Percentiles rank a stretch among this genome's conserved stretches.
Conservation (phyloP, 2,888 invertebrate genomes). For the Malachius bipustulatus region DNA sequence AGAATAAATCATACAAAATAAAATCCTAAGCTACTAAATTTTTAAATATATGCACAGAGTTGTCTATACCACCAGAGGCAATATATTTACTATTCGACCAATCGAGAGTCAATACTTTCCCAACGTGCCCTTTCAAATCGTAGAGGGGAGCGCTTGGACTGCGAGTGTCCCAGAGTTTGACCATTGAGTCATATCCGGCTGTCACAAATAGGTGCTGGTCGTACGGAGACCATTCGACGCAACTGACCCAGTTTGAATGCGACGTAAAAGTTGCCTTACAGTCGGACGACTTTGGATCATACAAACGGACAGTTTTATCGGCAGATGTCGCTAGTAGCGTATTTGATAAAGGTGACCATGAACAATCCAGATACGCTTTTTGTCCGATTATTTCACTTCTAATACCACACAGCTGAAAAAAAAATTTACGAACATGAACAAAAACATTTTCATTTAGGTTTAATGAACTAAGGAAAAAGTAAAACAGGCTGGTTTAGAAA, state of each 20-base stretch:
- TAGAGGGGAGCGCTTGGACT: constrained; percentile 86
- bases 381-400: constrained; percentile 76
- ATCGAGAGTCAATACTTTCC: constrained; percentile 85
- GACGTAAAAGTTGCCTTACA: constrained; percentile 81
- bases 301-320: constrained; percentile 81
- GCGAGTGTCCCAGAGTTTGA: constrained; percentile 93
- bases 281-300: constrained; percentile 82
- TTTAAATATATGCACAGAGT: constrained; percentile 80
- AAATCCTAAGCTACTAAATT: constrained; percentile 28
- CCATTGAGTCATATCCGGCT: constrained; percentile 79
- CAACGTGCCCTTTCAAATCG: constrained; percentile 86
- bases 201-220: constrained; percentile 81
- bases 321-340: constrained; percentile 77
- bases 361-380: constrained; percentile 80
- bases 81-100: constrained; percentile 83
- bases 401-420: constrained; percentile 53
- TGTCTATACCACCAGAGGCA: constrained; percentile 88
- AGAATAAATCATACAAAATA: too few species aligned
- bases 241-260: constrained; percentile 86
- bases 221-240: constrained; percentile 77
- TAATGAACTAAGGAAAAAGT: too few species aligned
- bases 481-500: too few species aligned
- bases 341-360: constrained; percentile 67
- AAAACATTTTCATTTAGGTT: too few species aligned
- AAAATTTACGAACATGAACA: too few species aligned